Conservation (phyloP, 2,113 vertebrate genomes). For the Bucco capensis region DNA sequence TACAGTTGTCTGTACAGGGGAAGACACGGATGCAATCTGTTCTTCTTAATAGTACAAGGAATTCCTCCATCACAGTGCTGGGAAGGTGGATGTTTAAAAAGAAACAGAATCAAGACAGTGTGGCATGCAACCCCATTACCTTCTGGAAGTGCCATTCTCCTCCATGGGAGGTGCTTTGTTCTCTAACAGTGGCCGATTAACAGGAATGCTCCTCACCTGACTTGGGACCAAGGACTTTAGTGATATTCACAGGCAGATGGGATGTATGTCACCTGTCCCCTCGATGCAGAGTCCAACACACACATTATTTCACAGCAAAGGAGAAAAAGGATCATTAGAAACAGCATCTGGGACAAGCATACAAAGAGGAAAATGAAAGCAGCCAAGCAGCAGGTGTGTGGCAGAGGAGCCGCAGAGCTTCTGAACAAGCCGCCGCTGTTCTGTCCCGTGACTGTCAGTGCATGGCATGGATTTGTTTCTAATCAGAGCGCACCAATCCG, state of each 20-base stretch:
- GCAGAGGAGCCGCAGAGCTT: slow-evolving; percentile 47
- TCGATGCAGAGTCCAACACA: slow-evolving; percentile 20
- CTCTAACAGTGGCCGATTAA: neutral
- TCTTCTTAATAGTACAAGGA: neutral
- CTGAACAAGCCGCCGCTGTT: slow-evolving; percentile 52
- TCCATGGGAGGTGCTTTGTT: slow-evolving; percentile 48
- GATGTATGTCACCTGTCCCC: slow-evolving; percentile 23
- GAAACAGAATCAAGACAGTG: neutral
- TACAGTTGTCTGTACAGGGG: slow-evolving; percentile 2
- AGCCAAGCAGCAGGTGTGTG: slow-evolving; percentile 73
- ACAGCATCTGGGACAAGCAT: slow-evolving; percentile 43
- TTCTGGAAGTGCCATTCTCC: slow-evolving; percentile 27
- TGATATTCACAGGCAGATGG: slow-evolving; percentile 4
- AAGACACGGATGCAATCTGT: slow-evolving; percentile 12
- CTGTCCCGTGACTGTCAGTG: slow-evolving; percentile 59
- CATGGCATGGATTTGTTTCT: slow-evolving; percentile 52
- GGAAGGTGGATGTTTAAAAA: slow-evolving; percentile 23
- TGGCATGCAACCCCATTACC: neutral
- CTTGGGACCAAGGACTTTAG: neutral
- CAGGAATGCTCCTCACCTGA: slow-evolving; percentile 34
- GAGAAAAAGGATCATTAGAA: slow-evolving; percentile 53
- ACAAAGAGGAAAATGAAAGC: slow-evolving; percentile 59
- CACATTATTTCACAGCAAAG: slow-evolving; percentile 49
- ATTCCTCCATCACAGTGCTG: neutral
- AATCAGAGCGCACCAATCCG: slow-evolving; percentile 44